A percentile compares a stretch with the other conserved stretches of the same genome.
Evolutionary conservation across 2,888 invertebrate species (phyloP).

Genomic region (Spodoptera picta): DNA sequence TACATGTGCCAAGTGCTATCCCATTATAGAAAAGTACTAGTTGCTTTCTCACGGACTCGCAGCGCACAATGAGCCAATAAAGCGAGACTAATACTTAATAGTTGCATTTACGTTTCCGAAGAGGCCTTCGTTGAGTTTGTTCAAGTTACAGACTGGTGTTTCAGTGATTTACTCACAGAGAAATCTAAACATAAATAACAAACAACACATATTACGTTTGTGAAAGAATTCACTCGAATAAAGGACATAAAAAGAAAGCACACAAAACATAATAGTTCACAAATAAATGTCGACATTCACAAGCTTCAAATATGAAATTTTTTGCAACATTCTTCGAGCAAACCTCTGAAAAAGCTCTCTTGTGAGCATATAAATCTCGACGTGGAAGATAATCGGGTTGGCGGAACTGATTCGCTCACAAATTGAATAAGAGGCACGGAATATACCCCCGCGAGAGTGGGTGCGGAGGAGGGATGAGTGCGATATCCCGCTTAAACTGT

Average conservation of each 20-base stretch:
- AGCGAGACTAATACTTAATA: constrained; percentile 64
- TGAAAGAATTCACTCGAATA: constrained; percentile 10
- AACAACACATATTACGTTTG: no score
- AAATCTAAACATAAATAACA: constrained; percentile 15
- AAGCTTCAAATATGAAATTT: constrained; percentile 62
- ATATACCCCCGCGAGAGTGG: constrained; percentile 71
- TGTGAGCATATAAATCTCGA: constrained; percentile 83
- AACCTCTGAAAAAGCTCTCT: constrained; percentile 75
- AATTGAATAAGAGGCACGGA: constrained; percentile 86
- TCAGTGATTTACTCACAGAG: constrained; percentile 2
- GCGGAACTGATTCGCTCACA: constrained; percentile 86
- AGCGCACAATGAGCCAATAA: constrained; percentile 74
- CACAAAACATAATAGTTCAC: constrained; percentile 45
- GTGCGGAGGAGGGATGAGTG: constrained; percentile 60
- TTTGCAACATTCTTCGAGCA: constrained; percentile 65
- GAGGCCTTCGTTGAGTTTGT: constrained; percentile 25
- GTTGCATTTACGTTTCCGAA: constrained; percentile 55
- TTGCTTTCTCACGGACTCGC: constrained; percentile 74
- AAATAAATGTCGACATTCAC: constrained; percentile 55
- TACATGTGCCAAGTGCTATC: constrained; percentile 78
- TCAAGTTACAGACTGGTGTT: constrained; percentile 1
- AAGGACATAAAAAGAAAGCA: constrained; percentile 15
- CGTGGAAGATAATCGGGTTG: constrained; percentile 86
- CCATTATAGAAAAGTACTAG: constrained; percentile 78
- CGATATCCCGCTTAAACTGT: constrained; percentile 72